These are phyloP conservation scores for Urocyon cinereoargenteus DNA, from an alignment of 2,797 vertebrate genomes.

Conservation along the genomic window DNA sequence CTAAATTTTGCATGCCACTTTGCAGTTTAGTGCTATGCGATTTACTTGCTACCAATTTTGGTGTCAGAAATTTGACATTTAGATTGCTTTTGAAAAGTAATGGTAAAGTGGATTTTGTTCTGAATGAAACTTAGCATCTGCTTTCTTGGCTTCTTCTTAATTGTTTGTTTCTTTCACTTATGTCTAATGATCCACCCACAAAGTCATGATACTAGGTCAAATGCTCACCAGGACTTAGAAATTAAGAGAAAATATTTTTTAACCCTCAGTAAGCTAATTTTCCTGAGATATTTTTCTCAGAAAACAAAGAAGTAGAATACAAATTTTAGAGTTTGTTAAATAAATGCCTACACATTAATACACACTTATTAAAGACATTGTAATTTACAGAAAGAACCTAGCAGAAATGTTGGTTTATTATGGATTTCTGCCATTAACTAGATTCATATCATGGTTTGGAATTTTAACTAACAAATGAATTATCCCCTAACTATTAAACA, in stretches of 20 bases:
- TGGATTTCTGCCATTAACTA: not conserved
- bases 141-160: conserved; percentile 47
- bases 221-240: not conserved
- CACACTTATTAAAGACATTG: not conserved
- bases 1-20: conserved; percentile 81
- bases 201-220: not conserved
- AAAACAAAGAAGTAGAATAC: not conserved
- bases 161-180: conserved; percentile 6
- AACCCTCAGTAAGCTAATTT: not conserved
- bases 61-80: conserved; percentile 81
- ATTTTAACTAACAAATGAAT: not conserved
- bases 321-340: not conserved
- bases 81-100: conserved; percentile 77
- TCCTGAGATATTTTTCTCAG: not conserved
- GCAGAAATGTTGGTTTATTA: not conserved
- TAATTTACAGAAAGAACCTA: not conserved
- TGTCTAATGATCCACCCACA: not conserved
- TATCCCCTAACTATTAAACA: not conserved
- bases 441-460: not conserved
- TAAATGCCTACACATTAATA: not conserved
- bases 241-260: conserved; percentile 52
- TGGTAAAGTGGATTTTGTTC: conserved; percentile 50
- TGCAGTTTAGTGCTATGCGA: conserved; percentile 76
- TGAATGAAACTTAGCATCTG: conserved; percentile 57
- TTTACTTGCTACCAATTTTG: conserved; percentile 80